Evolutionary conservation across 1,140 invertebrate genomes (phyloP), one percentile per base, ranked within the genome.

Genomic region (Bombus polaris): DNA sequence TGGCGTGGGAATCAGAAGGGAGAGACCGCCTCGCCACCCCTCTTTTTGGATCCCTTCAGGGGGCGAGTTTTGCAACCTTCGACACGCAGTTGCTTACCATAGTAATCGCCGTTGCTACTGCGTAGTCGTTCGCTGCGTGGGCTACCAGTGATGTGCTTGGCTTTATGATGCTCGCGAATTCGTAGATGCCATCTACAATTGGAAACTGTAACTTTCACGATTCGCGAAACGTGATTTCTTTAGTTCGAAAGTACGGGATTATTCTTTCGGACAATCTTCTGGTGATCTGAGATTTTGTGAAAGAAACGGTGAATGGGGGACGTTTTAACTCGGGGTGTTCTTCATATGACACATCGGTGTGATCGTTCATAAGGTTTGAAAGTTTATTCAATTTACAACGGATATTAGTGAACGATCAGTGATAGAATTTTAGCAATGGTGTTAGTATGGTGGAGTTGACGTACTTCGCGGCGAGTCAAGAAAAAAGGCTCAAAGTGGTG

Each of bases 1-100:
- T 42, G 86, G 90, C 89, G 90, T 91, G 90, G 89, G 90, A 91
- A 91, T 83, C 79, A 76, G 85, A 83, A 89, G 91, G 89, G 90
- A 90, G 85, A 87, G 83, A 88, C 83, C 65, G 71, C 68, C 75
- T 83, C 68, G 53, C 80, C 76, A 90, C 86, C 89, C 79, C 89
- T 87, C 89, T 85, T 66, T 57, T 25, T 35, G 32, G 32, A 66
- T 68, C 83, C 84, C 83, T 87, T 87, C 71, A 82, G 71, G 78
- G 88, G 90, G 81, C 85, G 92, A 91, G 85, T 91, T 90, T 91
- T 89, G 90, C 86, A 84, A 89, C 85, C 80, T 66, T 44, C 83
- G 74, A 37, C 44, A 75, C 86, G 62, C 78, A 57, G 85, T 89
- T 78, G 78, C 79, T 53, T 78, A 35, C 79, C 62, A 85, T 66